Evolutionary conservation across 2,888 invertebrate genomes (phyloP), one percentile per base, ranked within the genome.

Genomic region (Lydus trimaculatus): DNA sequence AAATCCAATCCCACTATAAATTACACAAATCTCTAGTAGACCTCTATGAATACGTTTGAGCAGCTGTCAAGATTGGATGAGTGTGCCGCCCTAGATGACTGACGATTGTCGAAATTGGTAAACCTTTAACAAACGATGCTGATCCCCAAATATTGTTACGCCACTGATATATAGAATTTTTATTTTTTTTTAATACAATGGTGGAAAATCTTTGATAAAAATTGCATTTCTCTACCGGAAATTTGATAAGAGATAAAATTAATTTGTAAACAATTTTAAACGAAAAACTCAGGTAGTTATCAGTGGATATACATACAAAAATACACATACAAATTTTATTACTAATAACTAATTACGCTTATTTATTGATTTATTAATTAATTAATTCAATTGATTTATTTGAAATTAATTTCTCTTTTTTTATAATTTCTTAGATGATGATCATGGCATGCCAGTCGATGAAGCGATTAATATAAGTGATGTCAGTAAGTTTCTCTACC

Each of bases 401-500:
- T 43, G 56, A 60, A 61, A 63, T n/a, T 61, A 67, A 43, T 56
- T 56, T 4, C 2, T 0, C 11, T 20, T 23, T 13, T 56, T 3
- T 15, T 25, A 9, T 25, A 11, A 52, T 52, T 52, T 52, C 23
- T 20, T 25, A 56, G 63, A 65, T 31, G 71, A 75, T 71, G 76
- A 67, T 59, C 66, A 64, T 58, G 74, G 70, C 43, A 72, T 88
- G 85, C 88, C 56, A 56, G 56, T 85, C 73, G 85, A 84, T 75
- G 87, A 86, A 76, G 87, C 87, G 83, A 87, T 92, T 83, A 90
- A 91, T 85, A 90, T 92, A 86, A 92, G 92, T 88, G 92, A 93
- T 91, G 92, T 93, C 88, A 89, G 92, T 93, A 87, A 92, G 92
- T 92, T 88, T 79, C 58, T 31, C 15, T 36, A 36, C 36, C 4